phyloP scores from a whole-genome alignment of 2,888 invertebrate genomes.

The Abrostola tripartita region DNA sequence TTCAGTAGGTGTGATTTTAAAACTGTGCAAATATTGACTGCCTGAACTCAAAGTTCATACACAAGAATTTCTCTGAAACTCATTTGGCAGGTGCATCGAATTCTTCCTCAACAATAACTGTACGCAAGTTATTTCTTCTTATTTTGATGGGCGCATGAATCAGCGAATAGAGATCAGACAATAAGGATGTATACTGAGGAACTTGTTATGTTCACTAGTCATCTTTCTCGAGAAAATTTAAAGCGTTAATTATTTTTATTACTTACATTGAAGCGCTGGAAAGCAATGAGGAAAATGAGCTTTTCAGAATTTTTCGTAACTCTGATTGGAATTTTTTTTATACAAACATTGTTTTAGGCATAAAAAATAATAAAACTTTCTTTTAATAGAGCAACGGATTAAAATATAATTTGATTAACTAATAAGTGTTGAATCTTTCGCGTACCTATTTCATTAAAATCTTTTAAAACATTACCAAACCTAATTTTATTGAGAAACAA shows the following conservation, averaged over 20 bases:
- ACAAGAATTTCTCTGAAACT: constrained; percentile 19
- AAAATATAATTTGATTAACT: too few species aligned
- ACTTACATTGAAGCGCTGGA: neutral
- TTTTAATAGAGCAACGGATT: too few species aligned
- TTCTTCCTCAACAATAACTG: constrained; percentile 26
- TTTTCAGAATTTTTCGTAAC: neutral
- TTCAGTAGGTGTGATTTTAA: constrained; percentile 1
- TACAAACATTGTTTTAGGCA: too few species aligned
- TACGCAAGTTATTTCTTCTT: constrained; percentile 21
- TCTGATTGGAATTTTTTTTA: too few species aligned
- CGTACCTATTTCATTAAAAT: too few species aligned
- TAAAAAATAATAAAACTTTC: too few species aligned
- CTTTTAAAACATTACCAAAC: too few species aligned
- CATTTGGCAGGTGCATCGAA: constrained; percentile 34
- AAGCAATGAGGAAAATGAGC: neutral
- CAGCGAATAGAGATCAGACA: constrained; percentile 20
- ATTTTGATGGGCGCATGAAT: constrained; percentile 18
- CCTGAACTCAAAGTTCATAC: constrained; percentile 11
- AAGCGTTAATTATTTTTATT: constrained; percentile 8
- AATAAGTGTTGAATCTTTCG: too few species aligned
- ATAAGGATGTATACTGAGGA: constrained; percentile 8
- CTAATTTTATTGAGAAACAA: neutral
- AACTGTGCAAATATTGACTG: constrained; percentile 19
- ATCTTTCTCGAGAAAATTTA: constrained; percentile 15
- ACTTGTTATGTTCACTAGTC: constrained; percentile 14